Evolutionary conservation across 1,140 invertebrate species (phyloP).

Genomic region (Aphidius gifuensis): DNA sequence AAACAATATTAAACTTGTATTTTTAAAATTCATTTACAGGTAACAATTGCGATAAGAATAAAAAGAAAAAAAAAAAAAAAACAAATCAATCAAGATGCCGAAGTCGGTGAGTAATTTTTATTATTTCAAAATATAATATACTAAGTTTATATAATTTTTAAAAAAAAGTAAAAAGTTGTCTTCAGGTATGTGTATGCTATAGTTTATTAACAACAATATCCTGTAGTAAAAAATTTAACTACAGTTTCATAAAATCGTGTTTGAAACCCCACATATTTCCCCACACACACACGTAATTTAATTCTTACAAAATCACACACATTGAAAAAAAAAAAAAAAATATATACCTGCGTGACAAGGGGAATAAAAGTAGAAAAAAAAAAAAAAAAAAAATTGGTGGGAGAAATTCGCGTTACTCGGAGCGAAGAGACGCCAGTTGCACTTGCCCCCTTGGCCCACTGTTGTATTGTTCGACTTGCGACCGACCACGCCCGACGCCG

Average conservation of each 20-base stretch:
- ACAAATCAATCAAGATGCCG: not conserved
- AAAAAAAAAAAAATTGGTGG: slow-evolving; percentile 1
- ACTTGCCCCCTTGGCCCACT: slow-evolving; percentile 41
- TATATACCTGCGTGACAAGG: not conserved
- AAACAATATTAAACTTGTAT: too few species aligned
- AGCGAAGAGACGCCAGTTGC: slow-evolving; percentile 38
- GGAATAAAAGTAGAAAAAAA: not conserved
- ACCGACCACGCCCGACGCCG: slow-evolving; percentile 24
- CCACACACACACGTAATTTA: too few species aligned
- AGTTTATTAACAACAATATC: not conserved
- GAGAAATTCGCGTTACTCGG: slow-evolving; percentile 12
- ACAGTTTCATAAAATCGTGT: too few species aligned
- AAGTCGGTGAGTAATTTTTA: not conserved
- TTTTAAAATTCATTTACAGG: too few species aligned
- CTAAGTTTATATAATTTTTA: not conserved
- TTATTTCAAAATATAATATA: not conserved
- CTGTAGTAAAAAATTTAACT: too few species aligned
- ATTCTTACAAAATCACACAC: not conserved
- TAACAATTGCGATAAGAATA: too few species aligned
- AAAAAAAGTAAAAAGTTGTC: not conserved
- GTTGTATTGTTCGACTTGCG: slow-evolving; percentile 35
- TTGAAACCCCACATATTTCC: too few species aligned
- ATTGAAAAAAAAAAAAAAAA: slow-evolving; percentile 7
- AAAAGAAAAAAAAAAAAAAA: too few species aligned
- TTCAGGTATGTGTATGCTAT: not conserved